A percentile compares a stretch with the other conserved stretches of the same genome.
Evolutionary conservation across 2,113 vertebrate species (phyloP).

Genomic region (Tyto alba): DNA sequence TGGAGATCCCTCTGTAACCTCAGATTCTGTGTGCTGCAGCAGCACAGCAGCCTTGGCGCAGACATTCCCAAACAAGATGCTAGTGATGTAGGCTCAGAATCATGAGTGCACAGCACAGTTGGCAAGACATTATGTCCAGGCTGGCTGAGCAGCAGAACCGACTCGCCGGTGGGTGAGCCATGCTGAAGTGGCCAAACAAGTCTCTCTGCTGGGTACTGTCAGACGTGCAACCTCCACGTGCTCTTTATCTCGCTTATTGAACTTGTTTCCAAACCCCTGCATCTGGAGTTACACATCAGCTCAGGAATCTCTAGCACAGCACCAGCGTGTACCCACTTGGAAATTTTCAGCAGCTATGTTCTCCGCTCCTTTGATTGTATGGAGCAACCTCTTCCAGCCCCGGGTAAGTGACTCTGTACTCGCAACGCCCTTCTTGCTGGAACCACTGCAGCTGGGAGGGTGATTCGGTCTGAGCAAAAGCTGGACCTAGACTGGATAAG

Average conservation of each 20-base stretch:
- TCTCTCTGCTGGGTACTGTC: neutral
- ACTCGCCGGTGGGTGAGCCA: neutral
- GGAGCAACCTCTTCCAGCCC: neutral
- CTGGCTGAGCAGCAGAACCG: neutral
- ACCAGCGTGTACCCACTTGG: neutral
- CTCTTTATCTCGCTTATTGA: rapidly evolving
- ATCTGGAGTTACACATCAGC: neutral
- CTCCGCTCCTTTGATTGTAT: rapidly evolving
- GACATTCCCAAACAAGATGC: neutral
- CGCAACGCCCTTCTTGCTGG: neutral
- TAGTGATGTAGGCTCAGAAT: rapidly evolving
- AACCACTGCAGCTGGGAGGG: neutral
- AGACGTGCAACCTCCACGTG: rapidly evolving
- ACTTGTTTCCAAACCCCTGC: neutral
- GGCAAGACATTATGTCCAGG: neutral
- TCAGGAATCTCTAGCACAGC: neutral
- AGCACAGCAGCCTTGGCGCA: neutral
- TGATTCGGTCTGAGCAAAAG: neutral
- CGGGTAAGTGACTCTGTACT: neutral
- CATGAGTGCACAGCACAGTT: rapidly evolving
- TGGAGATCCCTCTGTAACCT: neutral
- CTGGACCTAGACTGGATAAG: neutral
- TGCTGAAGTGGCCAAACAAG: neutral
- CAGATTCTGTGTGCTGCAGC: neutral
- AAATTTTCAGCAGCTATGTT: neutral